These are phyloP conservation scores for Oscarella lobularis DNA, from an alignment of 37 sponge, comb jelly and placozoan species.

Conservation along the genomic window DNA sequence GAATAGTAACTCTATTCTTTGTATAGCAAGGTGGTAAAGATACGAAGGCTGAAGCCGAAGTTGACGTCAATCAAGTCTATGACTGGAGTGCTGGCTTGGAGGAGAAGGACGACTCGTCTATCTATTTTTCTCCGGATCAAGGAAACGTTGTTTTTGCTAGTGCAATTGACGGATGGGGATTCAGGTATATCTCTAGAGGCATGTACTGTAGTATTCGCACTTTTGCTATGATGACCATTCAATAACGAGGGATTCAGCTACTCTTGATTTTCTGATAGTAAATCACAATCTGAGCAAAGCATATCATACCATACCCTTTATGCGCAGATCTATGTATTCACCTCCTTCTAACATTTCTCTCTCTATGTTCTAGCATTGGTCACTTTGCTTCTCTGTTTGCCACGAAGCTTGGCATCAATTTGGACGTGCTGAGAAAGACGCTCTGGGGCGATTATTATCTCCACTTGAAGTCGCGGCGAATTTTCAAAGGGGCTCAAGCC, in stretches of 20 bases:
- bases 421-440: constrained; percentile 59
- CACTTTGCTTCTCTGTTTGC: constrained; percentile 76
- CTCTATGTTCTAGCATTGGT: constrained; percentile 25
- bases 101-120: constrained; percentile 61
- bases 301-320: too few relatives aligned
- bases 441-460: constrained; percentile 98
- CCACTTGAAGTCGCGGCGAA: constrained; percentile 71
- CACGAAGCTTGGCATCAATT: constrained; percentile 73
- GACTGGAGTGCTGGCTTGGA: constrained; percentile 80
- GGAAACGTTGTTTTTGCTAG: constrained; percentile 95
- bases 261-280: too few relatives aligned
- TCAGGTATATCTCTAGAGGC: constrained; percentile 38
- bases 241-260: too few relatives aligned
- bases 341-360: background rate
- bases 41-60: background rate
- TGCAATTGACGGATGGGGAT: constrained; percentile 96
- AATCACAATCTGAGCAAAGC: too few relatives aligned
- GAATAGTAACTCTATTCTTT: background rate
- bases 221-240: too few relatives aligned
- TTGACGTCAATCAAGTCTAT: constrained; percentile 14
- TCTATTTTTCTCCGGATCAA: constrained; percentile 91
- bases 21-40: background rate
- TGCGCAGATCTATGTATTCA: too few relatives aligned
- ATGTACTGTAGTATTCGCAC: background rate
- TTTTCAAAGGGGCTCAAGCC: constrained; percentile 79